Evolutionary conservation across 2,888 invertebrate species (phyloP), one percentile per base, ranked within the genome.

Genomic region (Unio delphinus): DNA sequence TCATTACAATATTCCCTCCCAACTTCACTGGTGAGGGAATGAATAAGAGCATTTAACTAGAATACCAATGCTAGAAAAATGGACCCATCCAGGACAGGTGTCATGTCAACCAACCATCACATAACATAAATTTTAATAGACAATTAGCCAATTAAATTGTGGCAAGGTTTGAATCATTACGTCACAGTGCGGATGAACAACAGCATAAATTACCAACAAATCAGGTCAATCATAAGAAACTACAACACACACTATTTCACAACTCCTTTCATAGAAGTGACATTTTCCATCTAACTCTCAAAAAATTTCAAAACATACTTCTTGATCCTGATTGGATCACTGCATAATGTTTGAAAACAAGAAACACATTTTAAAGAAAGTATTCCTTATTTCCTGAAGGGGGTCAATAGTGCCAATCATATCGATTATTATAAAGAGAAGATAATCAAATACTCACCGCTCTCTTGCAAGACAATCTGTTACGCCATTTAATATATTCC

Each of bases 401-500:
- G 2, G 8, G n/a, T 26, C 4, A 26, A 23, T 23, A 26, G 11
- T 23, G n/a, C 18, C n/a, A 23, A 11, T 20, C 18, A 15, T 17
- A 26, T 58, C 23, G 11, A 1, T 61, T 64, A 26, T 64, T 67
- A 45, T 67, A 56, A 64, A 45, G 45, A 45, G 15, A 11, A 45
- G 45, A 45, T 15, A 45, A 45, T 71, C 61, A 56, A 68, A 28
- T 23, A 74, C 82, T 74, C 74, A 86, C 86, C 73, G 75, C 78
- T 69, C 75, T 74, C 68, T 80, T 83, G 55, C 83, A 95, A 90
- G 68, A 96, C 91, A 18, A 97, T 95, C 74, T 96, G 90, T 88
- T 95, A 94, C 0, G 95, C 94, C 87, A 98, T 94, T 0, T 80
- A n/a, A 86, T 68, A 68, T 83, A 87, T n/a, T 88, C 88, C 28